Conservation (phyloP, 2,888 invertebrate species). For the Slavum lentiscoides region DNA sequence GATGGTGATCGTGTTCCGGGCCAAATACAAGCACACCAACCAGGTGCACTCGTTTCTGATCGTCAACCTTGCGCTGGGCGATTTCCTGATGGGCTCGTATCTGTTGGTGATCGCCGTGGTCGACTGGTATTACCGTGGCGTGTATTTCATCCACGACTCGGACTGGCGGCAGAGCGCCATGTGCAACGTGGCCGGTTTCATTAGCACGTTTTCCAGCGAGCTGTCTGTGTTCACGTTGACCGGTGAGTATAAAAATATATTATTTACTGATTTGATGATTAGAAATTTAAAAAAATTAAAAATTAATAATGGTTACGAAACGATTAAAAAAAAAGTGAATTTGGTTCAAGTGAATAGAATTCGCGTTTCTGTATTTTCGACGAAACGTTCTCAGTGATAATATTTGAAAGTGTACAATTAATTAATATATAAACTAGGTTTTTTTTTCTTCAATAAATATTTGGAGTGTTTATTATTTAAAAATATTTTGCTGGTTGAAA, state of each 20-base stretch:
- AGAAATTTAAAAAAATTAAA: no score
- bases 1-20: slow-evolving; percentile 60
- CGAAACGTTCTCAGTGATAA: no score
- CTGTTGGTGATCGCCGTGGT: slow-evolving; percentile 60
- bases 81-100: slow-evolving; percentile 60
- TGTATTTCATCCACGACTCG: slow-evolving; percentile 60
- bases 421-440: no score
- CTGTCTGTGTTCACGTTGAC: slow-evolving; percentile 60
- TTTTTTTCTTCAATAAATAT: no score
- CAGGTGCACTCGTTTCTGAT: slow-evolving; percentile 62
- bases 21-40: slow-evolving; percentile 60
- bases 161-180: slow-evolving; percentile 59
- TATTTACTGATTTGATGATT: no score
- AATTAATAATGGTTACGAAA: no score
- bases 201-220: slow-evolving; percentile 60
- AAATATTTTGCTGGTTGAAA: no score
- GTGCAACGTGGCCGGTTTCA: slow-evolving; percentile 60
- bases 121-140: slow-evolving; percentile 61
- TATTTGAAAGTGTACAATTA: no score
- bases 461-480: no score
- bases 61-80: slow-evolving; percentile 60
- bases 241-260: slow-evolving; percentile 56
- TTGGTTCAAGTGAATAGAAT: no score
- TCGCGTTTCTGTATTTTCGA: no score
- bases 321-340: no score